These are phyloP conservation scores for Ips nitidus DNA, from an alignment of 1,140 invertebrate genomes.

Conservation along the genomic window DNA sequence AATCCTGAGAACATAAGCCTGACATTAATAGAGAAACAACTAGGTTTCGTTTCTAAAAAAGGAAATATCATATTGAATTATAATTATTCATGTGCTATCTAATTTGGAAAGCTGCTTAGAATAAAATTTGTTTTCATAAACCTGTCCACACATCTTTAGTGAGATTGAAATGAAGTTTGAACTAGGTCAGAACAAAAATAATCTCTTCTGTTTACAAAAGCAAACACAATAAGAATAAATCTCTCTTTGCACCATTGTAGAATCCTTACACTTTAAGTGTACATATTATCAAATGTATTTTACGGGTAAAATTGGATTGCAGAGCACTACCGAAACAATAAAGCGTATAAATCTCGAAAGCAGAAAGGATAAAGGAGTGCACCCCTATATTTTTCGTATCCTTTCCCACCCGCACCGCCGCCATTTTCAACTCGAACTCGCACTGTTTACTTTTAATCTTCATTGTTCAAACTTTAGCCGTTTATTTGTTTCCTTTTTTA, in stretches of 20 bases:
- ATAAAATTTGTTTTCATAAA: too few species aligned
- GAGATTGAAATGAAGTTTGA: too few species aligned
- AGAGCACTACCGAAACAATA: too few species aligned
- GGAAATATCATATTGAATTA: slow-evolving; percentile 3
- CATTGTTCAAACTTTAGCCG: slow-evolving; percentile 47
- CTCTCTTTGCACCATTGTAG: too few species aligned
- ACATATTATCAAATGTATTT: too few species aligned
- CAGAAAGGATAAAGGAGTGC: slow-evolving; percentile 12
- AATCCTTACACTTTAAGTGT: too few species aligned
- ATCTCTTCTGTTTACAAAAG: too few species aligned
- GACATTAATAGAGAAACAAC: slow-evolving; percentile 5
- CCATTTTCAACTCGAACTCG: slow-evolving; percentile 29
- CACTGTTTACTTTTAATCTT: slow-evolving; percentile 49
- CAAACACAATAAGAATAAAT: too few species aligned
- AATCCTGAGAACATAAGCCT: slow-evolving; percentile 3
- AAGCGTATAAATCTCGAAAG: neutral
- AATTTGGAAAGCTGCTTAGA: neutral
- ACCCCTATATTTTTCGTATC: slow-evolving; percentile 15
- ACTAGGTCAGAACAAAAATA: too few species aligned
- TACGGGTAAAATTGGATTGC: too few species aligned
- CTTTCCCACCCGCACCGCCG: slow-evolving; percentile 19
- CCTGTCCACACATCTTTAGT: too few species aligned
- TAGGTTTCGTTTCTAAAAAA: slow-evolving; percentile 1
- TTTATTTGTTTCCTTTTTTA: slow-evolving; percentile 42
- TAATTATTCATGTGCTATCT: neutral